These are phyloP conservation scores for Maniola hyperantus DNA, from an alignment of 2,888 invertebrate genomes.

Conservation along the genomic window DNA sequence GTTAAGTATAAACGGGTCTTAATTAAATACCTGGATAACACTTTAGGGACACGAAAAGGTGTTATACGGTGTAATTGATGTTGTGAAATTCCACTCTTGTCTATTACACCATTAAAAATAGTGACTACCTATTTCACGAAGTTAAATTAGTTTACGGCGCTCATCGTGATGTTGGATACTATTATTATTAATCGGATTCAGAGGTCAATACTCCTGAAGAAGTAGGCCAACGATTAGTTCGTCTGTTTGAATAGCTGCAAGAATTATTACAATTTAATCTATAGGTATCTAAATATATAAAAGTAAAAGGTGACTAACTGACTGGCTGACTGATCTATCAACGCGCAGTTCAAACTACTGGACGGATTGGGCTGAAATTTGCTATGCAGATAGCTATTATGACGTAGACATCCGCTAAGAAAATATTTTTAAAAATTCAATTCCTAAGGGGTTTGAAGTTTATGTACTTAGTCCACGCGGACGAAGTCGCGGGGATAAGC, in stretches of 20 bases:
- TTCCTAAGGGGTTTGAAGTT: too few species aligned
- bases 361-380: too few species aligned
- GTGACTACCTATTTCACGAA: slow-evolving; percentile 1
- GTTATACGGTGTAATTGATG: slow-evolving; percentile 1
- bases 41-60: not conserved
- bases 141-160: slow-evolving; percentile 5
- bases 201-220: slow-evolving; percentile 65
- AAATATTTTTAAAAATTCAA: too few species aligned
- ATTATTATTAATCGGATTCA: slow-evolving; percentile 25
- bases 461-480: too few species aligned
- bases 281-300: too few species aligned
- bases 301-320: too few species aligned
- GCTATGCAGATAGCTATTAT: too few species aligned
- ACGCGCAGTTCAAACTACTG: too few species aligned
- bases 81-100: not conserved
- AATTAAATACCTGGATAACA: not conserved
- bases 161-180: not conserved
- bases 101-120: not conserved
- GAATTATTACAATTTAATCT: not conserved
- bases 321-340: too few species aligned
- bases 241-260: slow-evolving; percentile 27
- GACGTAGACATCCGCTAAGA: too few species aligned
- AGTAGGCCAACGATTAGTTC: slow-evolving; percentile 48
- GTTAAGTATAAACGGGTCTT: not conserved
- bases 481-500: too few species aligned